Percentiles rank a stretch among this genome's conserved stretches.
Conservation (phyloP, 2,888 invertebrate species). For the Arge pagana region DNA sequence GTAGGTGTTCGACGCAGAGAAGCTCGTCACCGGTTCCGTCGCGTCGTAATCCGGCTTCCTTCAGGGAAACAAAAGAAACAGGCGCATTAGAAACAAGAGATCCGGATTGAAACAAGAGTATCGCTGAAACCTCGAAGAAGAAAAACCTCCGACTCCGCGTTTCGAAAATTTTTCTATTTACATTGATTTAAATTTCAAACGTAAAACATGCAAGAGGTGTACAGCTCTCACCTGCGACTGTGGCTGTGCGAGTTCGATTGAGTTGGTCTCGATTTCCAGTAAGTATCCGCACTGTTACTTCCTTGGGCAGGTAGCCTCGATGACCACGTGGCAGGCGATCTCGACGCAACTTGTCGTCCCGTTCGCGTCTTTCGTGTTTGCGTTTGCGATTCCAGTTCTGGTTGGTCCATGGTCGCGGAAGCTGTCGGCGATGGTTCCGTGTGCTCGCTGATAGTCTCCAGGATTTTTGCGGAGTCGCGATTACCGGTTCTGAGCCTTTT, state of each 20-base stretch:
- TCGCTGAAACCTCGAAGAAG: background rate
- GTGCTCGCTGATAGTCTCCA: slow-evolving; percentile 18
- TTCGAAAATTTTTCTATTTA: background rate
- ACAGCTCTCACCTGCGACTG: slow-evolving; percentile 30
- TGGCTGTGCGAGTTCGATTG: slow-evolving; percentile 24
- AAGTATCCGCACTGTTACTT: slow-evolving; percentile 28
- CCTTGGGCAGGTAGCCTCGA: slow-evolving; percentile 28
- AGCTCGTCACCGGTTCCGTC: slow-evolving; percentile 31
- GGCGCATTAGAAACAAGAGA: background rate
- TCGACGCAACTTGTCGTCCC: slow-evolving; percentile 30
- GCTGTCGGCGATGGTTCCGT: slow-evolving; percentile 18
- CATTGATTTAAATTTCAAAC: background rate
- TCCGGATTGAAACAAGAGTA: background rate
- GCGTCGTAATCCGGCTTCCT: slow-evolving; percentile 31
- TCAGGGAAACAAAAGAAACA: background rate
- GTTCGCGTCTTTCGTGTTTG: slow-evolving; percentile 24
- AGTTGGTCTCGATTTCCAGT: slow-evolving; percentile 33
- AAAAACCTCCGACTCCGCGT: no score
- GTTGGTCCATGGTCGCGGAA: slow-evolving; percentile 15
- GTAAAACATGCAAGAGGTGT: background rate
- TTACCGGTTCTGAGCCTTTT: background rate
- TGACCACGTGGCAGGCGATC: slow-evolving; percentile 31
- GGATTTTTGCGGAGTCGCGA: background rate
- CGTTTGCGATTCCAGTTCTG: slow-evolving; percentile 6
- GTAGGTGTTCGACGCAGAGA: slow-evolving; percentile 31